Evolutionary conservation across 2,113 vertebrate genomes (phyloP), one percentile per base, ranked within the genome.

Genomic region (Hemiscyllium ocellatum): DNA sequence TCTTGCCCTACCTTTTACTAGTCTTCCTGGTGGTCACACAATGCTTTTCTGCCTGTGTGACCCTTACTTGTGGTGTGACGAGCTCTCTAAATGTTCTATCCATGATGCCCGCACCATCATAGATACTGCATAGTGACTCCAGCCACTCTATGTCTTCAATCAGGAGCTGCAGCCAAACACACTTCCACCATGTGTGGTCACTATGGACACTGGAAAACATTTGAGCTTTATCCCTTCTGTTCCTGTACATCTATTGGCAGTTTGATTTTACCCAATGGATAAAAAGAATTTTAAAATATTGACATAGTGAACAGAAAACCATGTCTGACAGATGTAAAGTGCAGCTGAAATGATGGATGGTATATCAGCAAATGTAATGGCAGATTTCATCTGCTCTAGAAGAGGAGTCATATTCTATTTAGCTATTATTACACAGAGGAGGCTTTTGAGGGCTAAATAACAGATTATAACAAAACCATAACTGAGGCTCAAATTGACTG

Each of bases 361-460:
- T 66, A 37, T 6, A 61, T 65, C 87, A 65, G 65, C 37, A 65
- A 37, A 66, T 91, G 33, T 83, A 42, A 83, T 83, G 80, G 22
- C 80, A 42, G 65, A 61, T 66, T 66, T 91, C 65, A 91, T 33
- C 89, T 91, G 56, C 56, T 91, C 29, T 20, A 6, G 65, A 91
- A 61, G 89, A 66, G 89, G 61, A 66, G 61, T 91, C 89, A 65
- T 91, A 66, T 91, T 91, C 66, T 66, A 91, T 56, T 66, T 19
- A 37, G 61, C 89, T 66, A 91, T 66, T 33, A 22, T 91, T 66
- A n/a, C 89, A 66, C 5, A 2, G 89, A 91, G 89, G 89, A 91
- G 56, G 61, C 10, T 33, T 33, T 91, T 91, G 65, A n/a, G 89
- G 87, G 89, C 89, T 91, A 61, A 91, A 66, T n/a, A 6, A 91